Conservation (phyloP, 2,888 invertebrate species). For the Hetaerina titia region DNA sequence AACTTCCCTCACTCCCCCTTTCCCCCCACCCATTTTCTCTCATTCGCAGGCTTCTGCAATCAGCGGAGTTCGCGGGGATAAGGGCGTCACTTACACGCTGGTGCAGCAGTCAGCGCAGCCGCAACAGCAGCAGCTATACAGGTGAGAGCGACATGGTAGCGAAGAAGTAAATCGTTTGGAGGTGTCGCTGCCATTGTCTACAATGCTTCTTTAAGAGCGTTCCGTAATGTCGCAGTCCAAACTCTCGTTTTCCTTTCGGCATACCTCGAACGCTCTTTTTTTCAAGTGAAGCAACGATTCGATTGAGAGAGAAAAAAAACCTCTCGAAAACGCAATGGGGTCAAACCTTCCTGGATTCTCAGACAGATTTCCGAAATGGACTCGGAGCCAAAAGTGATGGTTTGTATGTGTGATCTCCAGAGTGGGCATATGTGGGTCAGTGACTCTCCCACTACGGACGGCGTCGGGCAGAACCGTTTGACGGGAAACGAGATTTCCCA, state of each 20-base stretch:
- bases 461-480: not conserved
- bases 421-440: not conserved
- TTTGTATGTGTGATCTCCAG: not conserved
- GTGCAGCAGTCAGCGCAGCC: slow-evolving; percentile 26
- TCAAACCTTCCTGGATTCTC: slow-evolving; percentile 27
- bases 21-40: too few species aligned
- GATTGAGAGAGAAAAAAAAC: not conserved
- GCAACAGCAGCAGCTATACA: slow-evolving; percentile 57
- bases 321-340: not conserved
- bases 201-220: not conserved
- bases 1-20: not conserved
- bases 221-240: not conserved
- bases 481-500: not conserved
- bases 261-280: not conserved
- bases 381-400: not conserved
- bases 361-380: slow-evolving; percentile 21
- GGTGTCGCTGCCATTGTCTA: too few species aligned
- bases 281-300: slow-evolving; percentile 1
- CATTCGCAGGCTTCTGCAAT: slow-evolving; percentile 40
- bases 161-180: too few species aligned
- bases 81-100: slow-evolving; percentile 29
- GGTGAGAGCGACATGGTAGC: not conserved
- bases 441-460: not conserved
- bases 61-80: slow-evolving; percentile 32
- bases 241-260: not conserved